Percentiles rank a stretch among this genome's conserved stretches.
Evolutionary conservation across 2,888 invertebrate genomes (phyloP).

Genomic region (Campoletis raptor): DNA sequence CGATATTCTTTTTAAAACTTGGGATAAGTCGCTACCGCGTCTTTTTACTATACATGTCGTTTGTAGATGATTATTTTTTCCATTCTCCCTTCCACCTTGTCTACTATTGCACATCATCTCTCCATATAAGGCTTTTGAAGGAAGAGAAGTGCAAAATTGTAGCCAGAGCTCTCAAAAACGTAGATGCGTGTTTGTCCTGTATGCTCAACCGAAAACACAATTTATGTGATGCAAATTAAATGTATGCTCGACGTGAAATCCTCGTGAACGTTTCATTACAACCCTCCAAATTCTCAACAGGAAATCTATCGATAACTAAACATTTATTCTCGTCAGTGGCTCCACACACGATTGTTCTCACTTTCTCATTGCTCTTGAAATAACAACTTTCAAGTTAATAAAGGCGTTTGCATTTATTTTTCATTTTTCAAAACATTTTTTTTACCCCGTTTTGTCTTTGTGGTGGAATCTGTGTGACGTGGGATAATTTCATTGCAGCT

Average conservation of each 20-base stretch:
- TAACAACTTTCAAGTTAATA: not conserved
- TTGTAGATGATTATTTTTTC: conserved; percentile 15
- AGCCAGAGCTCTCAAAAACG: conserved; percentile 74
- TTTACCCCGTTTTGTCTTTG: not conserved
- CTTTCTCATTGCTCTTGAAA: not conserved
- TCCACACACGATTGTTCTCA: not conserved
- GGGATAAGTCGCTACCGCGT: too few relatives aligned
- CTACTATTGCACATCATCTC: conserved; percentile 12
- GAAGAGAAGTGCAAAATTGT: conserved; percentile 65
- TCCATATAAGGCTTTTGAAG: conserved; percentile 26
- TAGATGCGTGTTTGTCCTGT: conserved; percentile 82
- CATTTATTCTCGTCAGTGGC: not conserved
- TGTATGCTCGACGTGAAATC: conserved; percentile 70
- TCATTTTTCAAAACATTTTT: not conserved
- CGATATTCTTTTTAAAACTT: too few relatives aligned
- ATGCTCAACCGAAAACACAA: conserved; percentile 83
- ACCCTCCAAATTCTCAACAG: conserved; percentile 5
- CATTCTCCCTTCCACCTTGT: conserved; percentile 43
- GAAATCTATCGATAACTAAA: conserved; percentile 22
- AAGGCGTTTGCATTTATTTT: too few relatives aligned
- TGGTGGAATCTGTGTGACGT: conserved; percentile 1
- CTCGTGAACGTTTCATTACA: conserved; percentile 11
- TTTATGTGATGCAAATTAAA: conserved; percentile 84
- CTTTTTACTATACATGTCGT: not conserved
- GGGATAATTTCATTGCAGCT: conserved; percentile 50